Evolutionary conservation across 2,888 invertebrate species (phyloP), one percentile per base, ranked within the genome.

Genomic region (Coelinius sp.): DNA sequence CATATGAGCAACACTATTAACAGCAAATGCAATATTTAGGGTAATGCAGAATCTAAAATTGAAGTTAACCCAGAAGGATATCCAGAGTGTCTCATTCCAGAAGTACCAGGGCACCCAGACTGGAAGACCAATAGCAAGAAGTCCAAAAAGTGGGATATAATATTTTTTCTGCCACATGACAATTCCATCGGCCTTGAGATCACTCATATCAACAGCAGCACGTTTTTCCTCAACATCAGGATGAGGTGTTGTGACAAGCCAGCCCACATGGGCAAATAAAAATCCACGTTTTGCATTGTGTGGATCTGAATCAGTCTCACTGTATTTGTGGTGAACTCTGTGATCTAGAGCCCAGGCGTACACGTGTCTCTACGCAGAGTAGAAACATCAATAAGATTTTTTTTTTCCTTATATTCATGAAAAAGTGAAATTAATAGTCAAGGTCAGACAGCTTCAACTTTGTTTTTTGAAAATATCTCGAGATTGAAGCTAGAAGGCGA

Each of bases 1-100:
- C 90, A 96, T 92, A 86, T 98, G 98, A 0, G 98, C 97, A 10
- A 95, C 94, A 85, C 96, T 97, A 88, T 98, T 98, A n/a, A 98
- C 97, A 81, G 94, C 92, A 91, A 95, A 98, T 0, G 98, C 98
- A 78, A 95, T 94, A 88, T 98, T 96, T 7, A 98, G 91, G 0
- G 94, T 95, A 76, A 93, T 90, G 68, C 93, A 93, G 88, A 97
- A 98, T 63, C 98, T 91, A 78, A 93, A 91, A 75, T 95, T 92
- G 84, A 95, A 95, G 82, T 94, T 93, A 7, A 97, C 91, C 90
- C 95, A 94, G 88, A 96, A 97, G 3, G 96, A 93, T 78, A 91
- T 92, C 89, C 92, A 90, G 10, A 94, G 85, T 0, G 91, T 90
- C 88, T 98, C 98, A 49, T 92, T 89, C 97, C 97, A 98, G 83